Evolutionary conservation across 2,888 invertebrate species (phyloP), one percentile per base, ranked within the genome.

Genomic region (Aleiodes alternator): DNA sequence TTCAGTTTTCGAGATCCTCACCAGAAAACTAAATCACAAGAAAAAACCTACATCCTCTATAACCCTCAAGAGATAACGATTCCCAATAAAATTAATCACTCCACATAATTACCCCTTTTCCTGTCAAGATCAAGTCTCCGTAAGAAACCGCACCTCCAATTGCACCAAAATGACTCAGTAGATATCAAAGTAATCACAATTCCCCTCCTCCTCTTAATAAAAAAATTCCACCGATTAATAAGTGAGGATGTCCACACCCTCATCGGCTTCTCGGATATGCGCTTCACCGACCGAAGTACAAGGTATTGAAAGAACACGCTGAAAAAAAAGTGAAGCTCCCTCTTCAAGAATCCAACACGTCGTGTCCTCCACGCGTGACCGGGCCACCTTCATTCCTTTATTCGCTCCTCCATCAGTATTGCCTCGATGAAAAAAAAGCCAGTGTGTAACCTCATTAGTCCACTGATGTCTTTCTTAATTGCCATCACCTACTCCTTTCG

Each of bases 381-480:
- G 72, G 50, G 38, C 70, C 55, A 73, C 71, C 76, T 68, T 48
- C 76, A 34, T 53, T 73, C 72, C 68, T 73, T 73, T 53, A 16
- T 68, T 53, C 14, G 31, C 29, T 50, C 12, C 14, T 51, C 14
- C 50, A 66, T 43, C 43, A 43, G 43, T 9, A 29, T 51, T 51
- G 31, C 68, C 12, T 34, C 16, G 29, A 51, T 12, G 51, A 14
- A 68, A 68, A 43, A 43, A 43, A 43, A 43, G 6, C 4, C 38
- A 61, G 66, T 51, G 61, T 61, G 87, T 84, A 85, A 86, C 82
- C 86, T 87, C 87, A 87, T 87, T 87, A 87, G 86, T 86, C 84
- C 84, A 78, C 84, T 87, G 86, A 87, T 86, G 87, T 86, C 86
- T 86, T 82, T 86, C 86, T 87, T 87, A 87, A 87, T 87, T 87